Conservation (phyloP, 2,888 invertebrate genomes). For the Adineta ricciae region DNA sequence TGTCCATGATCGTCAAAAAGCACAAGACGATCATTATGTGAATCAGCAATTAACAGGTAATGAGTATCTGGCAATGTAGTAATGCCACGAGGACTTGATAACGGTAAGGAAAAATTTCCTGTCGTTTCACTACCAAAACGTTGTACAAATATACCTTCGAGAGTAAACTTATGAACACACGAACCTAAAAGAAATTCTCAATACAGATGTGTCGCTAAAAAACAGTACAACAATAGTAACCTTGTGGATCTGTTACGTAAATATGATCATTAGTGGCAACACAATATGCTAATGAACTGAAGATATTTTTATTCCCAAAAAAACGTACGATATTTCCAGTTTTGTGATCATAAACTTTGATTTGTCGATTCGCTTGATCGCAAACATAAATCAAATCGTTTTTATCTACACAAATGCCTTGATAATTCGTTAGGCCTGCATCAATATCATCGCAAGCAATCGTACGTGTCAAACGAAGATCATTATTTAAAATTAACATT, state of each 20-base stretch:
- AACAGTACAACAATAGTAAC: neutral
- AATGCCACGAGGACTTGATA: slow-evolving; percentile 19
- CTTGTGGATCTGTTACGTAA: slow-evolving; percentile 15
- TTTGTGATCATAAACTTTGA: slow-evolving; percentile 12
- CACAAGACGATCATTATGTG: slow-evolving; percentile 7
- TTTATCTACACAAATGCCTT: slow-evolving; percentile 17
- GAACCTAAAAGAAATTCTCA: neutral
- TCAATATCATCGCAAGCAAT: neutral
- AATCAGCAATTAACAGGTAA: neutral
- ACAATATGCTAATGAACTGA: slow-evolving; percentile 7
- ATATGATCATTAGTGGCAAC: neutral
- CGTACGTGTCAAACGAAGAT: neutral
- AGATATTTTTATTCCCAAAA: slow-evolving; percentile 11
- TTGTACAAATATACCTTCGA: neutral
- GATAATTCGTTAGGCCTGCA: slow-evolving; percentile 14
- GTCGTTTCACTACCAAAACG: neutral
- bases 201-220: neutral
- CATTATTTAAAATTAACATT: neutral
- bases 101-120: neutral
- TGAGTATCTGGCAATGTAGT: neutral
- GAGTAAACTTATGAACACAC: slow-evolving; percentile 20
- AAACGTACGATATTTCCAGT: neutral
- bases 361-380: neutral
- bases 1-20: slow-evolving; percentile 4
- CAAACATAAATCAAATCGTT: neutral